These are phyloP conservation scores for Carcharodon carcharias DNA, from an alignment of 2,797 vertebrate genomes.

Conservation along the genomic window DNA sequence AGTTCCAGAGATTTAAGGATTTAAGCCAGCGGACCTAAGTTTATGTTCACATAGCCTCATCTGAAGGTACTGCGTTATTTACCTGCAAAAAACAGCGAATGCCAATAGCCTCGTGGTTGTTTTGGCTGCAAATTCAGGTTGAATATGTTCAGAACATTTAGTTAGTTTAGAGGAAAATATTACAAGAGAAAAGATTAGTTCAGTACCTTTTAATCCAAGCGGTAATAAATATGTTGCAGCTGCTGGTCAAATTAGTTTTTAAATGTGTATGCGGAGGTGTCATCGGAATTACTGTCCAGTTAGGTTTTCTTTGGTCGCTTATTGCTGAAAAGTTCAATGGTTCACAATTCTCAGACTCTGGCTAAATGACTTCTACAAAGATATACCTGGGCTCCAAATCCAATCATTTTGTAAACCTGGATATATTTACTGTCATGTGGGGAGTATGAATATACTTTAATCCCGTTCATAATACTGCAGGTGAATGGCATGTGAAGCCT, in stretches of 20 bases:
- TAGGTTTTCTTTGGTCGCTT: not conserved
- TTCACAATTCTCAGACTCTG: not conserved
- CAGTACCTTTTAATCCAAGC: not conserved
- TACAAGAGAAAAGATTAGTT: not conserved
- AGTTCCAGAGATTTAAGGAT: too few relatives aligned
- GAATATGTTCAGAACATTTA: not conserved
- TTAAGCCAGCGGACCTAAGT: too few relatives aligned
- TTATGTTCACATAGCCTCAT: too few relatives aligned
- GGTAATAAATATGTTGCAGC: not conserved
- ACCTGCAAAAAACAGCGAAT: not conserved
- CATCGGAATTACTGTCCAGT: not conserved
- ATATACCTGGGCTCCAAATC: not conserved
- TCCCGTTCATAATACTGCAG: not conserved
- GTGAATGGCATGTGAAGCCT: not conserved
- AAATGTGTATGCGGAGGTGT: not conserved
- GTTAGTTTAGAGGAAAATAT: not conserved
- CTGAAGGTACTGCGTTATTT: too few relatives aligned
- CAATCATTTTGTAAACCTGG: not conserved
- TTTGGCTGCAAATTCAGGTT: not conserved
- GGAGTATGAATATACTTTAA: not conserved
- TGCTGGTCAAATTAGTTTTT: constrained; percentile 6
- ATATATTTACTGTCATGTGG: not conserved
- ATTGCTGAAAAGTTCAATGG: not conserved
- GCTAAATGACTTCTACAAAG: not conserved
- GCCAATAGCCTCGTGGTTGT: not conserved